Percentiles rank a stretch among this genome's conserved stretches.
Evolutionary conservation across 2,113 vertebrate genomes (phyloP).

Genomic region (Rhombomys opimus): DNA sequence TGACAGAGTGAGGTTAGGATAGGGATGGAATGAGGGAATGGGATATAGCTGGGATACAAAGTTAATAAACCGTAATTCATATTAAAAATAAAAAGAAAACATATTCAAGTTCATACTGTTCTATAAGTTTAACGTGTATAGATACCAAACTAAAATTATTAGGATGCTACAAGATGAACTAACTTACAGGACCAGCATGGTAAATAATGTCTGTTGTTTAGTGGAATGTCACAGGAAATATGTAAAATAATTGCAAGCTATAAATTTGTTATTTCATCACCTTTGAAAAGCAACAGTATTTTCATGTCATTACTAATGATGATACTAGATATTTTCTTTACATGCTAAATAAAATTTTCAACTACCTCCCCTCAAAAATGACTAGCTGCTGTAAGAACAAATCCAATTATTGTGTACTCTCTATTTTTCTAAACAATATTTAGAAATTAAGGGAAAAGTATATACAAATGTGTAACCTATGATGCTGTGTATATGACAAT

Average conservation of each 20-base stretch:
- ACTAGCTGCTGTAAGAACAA: neutral
- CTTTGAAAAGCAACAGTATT: slow-evolving; percentile 78
- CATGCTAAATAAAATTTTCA: slow-evolving; percentile 68
- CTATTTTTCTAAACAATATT: neutral
- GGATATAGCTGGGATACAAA: too few species aligned
- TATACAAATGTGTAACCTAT: neutral
- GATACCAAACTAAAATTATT: neutral
- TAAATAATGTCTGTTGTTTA: neutral
- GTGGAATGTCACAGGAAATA: neutral
- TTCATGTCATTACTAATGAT: slow-evolving; percentile 77
- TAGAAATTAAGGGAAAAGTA: neutral
- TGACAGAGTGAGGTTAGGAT: too few species aligned
- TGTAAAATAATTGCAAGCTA: neutral
- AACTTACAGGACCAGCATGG: neutral
- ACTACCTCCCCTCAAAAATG: slow-evolving; percentile 9
- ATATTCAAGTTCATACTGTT: neutral
- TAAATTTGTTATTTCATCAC: slow-evolving; percentile 56
- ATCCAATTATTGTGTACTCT: neutral
- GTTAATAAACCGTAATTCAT: too few species aligned
- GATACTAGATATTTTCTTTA: slow-evolving; percentile 78
- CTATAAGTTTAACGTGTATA: neutral
- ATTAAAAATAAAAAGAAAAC: neutral
- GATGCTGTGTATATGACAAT: neutral
- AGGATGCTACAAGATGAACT: neutral
- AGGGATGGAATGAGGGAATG: too few species aligned